Base-by-base conservation (phyloP, 2,113 vertebrate species). In the Plecturocebus donacophilus region DNA sequence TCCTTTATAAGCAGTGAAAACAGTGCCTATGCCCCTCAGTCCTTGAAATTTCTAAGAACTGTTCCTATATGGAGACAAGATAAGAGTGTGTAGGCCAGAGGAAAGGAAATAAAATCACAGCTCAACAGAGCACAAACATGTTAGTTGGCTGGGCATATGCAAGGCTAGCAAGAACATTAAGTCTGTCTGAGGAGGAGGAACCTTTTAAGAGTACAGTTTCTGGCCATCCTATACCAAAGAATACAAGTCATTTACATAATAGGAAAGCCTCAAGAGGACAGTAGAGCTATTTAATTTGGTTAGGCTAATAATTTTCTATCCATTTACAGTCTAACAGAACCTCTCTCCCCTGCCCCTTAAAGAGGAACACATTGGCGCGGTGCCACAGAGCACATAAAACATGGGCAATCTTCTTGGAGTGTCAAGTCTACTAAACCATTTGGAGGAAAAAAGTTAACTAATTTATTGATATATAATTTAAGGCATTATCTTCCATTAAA, bases 241-340 rank as follows among this genome's bases (percentile, higher is more conserved):
- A 61, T 45, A 80, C 23, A 61, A 80, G 54, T 90, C 52, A 76
- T 95, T 93, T 93, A 84, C 90, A 93, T 96, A 95, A 91, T 14
- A 81, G 40, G 64, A 86, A 45, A 87, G n/a, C 35, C 64, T 77
- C 75, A 0, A 47, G 56, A 93, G 61, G 90, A 90, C 56, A 94
- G 83, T 40, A 58, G 54, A 83, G 56, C 82, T 77, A 35, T 71
- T 95, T 95, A 76, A 96, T 95, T 87, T 90, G 16, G 54, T 96
- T 96, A 95, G 84, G 42, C 90, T 93, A 84, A 92, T 88, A n/a
- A 21, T 79, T 81, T 89, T 61, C 76, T 90, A 84, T 97, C 97
- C 95, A 90, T 68, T 87, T 92, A 75, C n/a, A 47, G 45, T 42
- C 52, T 89, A 97, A 96, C 30, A 61, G 82, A 79, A 27, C 11